Percentiles rank a stretch among this genome's conserved stretches.
phyloP scores from a whole-genome alignment of 2,797 vertebrate genomes.

The Sarcoramphus papa region DNA sequence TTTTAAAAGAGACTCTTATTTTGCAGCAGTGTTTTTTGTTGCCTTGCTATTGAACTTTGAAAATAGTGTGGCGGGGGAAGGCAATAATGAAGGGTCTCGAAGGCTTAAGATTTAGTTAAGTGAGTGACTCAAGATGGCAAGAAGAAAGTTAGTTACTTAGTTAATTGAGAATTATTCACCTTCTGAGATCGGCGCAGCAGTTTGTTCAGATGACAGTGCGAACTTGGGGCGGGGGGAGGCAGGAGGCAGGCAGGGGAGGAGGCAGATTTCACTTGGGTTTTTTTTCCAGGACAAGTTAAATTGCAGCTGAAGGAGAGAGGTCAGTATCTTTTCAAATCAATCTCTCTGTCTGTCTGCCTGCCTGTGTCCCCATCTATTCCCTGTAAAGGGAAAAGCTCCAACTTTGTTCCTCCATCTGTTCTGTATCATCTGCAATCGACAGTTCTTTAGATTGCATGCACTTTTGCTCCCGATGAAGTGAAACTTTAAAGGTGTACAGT shows the following conservation, averaged over 20 bases:
- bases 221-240: background rate
- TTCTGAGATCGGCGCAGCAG: slow-evolving; percentile 30
- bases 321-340: slow-evolving; percentile 47
- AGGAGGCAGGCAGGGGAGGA: background rate
- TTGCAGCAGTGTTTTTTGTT: slow-evolving; percentile 64
- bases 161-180: slow-evolving; percentile 58
- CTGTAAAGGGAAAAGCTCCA: slow-evolving; percentile 35
- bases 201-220: slow-evolving; percentile 24
- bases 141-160: slow-evolving; percentile 56
- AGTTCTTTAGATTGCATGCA: slow-evolving; percentile 33
- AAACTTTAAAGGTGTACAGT: slow-evolving; percentile 18
- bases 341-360: slow-evolving; percentile 1
- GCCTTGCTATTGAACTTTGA: slow-evolving; percentile 68
- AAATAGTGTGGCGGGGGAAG: slow-evolving; percentile 43
- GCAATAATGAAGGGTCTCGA: slow-evolving; percentile 50
- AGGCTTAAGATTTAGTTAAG: slow-evolving; percentile 50
- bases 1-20: slow-evolving; percentile 71
- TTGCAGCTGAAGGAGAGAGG: slow-evolving; percentile 38
- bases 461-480: slow-evolving; percentile 23
- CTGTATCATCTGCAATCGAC: slow-evolving; percentile 39
- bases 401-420: slow-evolving; percentile 53
- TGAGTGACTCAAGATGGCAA: slow-evolving; percentile 31
- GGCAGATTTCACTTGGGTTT: background rate
- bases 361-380: background rate
- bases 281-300: slow-evolving; percentile 31